Conservation (phyloP, 2,113 vertebrate genomes). For the Cololabis saira region DNA sequence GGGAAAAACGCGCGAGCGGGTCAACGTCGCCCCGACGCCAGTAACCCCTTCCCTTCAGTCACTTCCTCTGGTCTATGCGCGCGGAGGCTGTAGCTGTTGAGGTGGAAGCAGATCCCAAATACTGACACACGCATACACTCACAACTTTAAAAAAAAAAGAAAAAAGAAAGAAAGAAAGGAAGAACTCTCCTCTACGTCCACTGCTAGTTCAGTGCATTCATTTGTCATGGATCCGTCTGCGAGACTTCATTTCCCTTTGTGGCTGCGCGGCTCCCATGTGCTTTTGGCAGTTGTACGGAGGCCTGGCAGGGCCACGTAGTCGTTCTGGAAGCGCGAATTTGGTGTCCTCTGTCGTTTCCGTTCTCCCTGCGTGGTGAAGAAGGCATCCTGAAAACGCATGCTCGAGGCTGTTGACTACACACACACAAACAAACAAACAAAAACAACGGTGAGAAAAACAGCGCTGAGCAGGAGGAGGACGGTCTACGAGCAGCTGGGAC, state of each 20-base stretch:
- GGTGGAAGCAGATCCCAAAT: constrained; percentile 35
- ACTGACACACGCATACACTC: constrained; percentile 9
- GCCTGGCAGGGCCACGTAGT: constrained; percentile 91
- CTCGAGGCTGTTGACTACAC: constrained; percentile 93
- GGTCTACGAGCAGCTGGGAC: too few relatives aligned
- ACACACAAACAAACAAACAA: constrained; percentile 60
- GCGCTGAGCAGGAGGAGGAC: background rate
- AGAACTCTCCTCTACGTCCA: constrained; percentile 23
- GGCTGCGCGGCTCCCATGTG: constrained; percentile 82
- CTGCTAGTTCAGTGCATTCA: constrained; percentile 66
- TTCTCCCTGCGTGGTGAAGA: constrained; percentile 91
- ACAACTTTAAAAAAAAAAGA: background rate
- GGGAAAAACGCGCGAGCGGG: constrained; percentile 33
- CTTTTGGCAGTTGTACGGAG: constrained; percentile 85
- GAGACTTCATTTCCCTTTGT: constrained; percentile 83
- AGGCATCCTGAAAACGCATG: constrained; percentile 95
- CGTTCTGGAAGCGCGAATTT: constrained; percentile 93
- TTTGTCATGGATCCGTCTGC: constrained; percentile 47
- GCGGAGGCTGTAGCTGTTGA: constrained; percentile 17
- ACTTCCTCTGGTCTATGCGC: constrained; percentile 19
- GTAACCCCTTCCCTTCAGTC: constrained; percentile 1
- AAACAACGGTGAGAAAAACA: background rate
- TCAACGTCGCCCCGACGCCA: constrained; percentile 1
- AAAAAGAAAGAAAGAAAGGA: background rate
- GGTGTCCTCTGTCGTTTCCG: constrained; percentile 91